Conservation (phyloP, 2,113 vertebrate genomes). For the Prietella phreatophila region DNA sequence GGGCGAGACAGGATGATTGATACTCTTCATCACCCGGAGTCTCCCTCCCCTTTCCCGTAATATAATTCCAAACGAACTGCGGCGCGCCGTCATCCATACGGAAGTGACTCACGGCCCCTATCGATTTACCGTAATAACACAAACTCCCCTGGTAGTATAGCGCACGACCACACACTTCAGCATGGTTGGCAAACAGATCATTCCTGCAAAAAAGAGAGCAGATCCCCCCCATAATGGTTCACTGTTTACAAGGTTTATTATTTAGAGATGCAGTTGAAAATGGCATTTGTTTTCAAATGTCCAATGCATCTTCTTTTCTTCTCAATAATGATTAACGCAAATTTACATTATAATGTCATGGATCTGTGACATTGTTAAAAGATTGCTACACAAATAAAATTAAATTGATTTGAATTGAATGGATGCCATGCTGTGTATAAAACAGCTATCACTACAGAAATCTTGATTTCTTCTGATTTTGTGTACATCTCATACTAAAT, state of each 20-base stretch:
- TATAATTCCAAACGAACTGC: slow-evolving; percentile 78
- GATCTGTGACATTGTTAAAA: too few relatives aligned
- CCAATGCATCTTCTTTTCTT: background rate
- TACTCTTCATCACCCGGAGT: slow-evolving; percentile 77
- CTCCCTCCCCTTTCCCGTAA: slow-evolving; percentile 69
- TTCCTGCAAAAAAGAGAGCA: background rate
- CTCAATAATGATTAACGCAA: background rate
- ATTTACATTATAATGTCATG: background rate
- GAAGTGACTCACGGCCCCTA: slow-evolving; percentile 68
- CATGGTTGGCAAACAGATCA: slow-evolving; percentile 35
- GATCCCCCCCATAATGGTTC: too few relatives aligned
- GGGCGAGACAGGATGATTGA: slow-evolving; percentile 81
- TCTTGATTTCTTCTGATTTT: too few relatives aligned
- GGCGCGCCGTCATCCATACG: slow-evolving; percentile 72
- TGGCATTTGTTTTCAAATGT: background rate
- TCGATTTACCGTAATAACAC: slow-evolving; percentile 68
- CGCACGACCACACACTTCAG: slow-evolving; percentile 26
- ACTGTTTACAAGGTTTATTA: background rate
- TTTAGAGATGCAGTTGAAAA: background rate
- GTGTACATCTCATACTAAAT: too few relatives aligned
- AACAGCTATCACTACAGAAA: background rate
- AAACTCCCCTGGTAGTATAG: slow-evolving; percentile 57
- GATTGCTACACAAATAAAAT: too few relatives aligned
- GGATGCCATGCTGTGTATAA: background rate
- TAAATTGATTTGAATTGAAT: too few relatives aligned